Conservation (phyloP, 2,797 vertebrate genomes). For the Leptatherina wallacei region DNA sequence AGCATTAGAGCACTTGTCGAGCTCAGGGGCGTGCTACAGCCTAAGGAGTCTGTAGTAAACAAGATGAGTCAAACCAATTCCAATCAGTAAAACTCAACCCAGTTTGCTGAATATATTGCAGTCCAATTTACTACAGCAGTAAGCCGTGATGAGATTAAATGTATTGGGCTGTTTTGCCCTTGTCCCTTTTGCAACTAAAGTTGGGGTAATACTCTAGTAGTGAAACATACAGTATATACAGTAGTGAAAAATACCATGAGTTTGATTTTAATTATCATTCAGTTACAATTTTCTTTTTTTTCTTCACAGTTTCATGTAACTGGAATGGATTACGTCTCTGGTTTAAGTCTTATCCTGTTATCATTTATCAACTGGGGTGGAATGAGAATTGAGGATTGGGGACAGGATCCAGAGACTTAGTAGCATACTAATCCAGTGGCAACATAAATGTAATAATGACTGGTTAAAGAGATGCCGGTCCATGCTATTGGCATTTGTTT, state of each 20-base stretch:
- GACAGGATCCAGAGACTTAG: constrained; percentile 13
- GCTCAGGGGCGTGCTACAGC: background rate
- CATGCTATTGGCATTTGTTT: background rate
- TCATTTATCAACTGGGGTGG: background rate
- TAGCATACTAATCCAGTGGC: constrained; percentile 19
- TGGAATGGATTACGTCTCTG: constrained; percentile 21
- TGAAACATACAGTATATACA: background rate
- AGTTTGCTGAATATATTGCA: constrained; percentile 33
- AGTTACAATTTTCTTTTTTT: background rate
- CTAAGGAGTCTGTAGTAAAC: constrained; percentile 34
- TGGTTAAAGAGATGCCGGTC: background rate
- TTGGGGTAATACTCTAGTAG: background rate
- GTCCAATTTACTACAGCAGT: constrained; percentile 29
- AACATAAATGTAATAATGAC: background rate
- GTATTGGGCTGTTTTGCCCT: constrained; percentile 16
- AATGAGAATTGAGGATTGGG: constrained; percentile 28
- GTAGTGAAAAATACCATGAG: background rate
- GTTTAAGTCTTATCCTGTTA: constrained; percentile 25
- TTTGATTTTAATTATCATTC: background rate
- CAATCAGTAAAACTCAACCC: constrained; percentile 38
- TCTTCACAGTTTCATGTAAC: background rate
- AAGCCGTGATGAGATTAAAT: constrained; percentile 39
- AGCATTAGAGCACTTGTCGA: background rate
- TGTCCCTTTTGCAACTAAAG: constrained; percentile 30
- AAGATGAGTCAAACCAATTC: constrained; percentile 30